Percentiles rank a stretch among this genome's conserved stretches.
phyloP scores from a whole-genome alignment of 2,113 vertebrate genomes.

The Tamias sibiricus region DNA sequence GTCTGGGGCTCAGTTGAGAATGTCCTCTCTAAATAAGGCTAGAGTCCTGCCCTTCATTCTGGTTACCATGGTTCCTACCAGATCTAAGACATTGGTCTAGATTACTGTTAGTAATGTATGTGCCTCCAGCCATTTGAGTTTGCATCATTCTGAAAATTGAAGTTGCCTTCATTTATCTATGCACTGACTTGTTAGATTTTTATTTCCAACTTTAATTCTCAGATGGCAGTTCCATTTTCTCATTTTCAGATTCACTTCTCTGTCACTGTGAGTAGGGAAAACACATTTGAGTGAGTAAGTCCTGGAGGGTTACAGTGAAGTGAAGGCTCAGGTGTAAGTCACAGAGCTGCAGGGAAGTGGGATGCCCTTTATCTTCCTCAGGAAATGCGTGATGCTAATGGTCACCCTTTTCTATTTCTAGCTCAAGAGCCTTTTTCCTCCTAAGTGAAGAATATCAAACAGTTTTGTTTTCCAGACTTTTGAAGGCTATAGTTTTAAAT shows the following conservation, averaged over 20 bases:
- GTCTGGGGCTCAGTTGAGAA: neutral
- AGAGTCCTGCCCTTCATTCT: neutral
- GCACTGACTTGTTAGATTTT: neutral
- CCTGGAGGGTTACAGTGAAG: neutral
- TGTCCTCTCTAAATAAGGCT: neutral
- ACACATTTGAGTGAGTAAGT: conserved; percentile 29
- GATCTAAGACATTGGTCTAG: neutral
- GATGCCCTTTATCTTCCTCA: neutral
- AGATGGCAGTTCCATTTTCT: conserved; percentile 24
- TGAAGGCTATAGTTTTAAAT: neutral
- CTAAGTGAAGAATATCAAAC: neutral
- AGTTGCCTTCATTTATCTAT: neutral
- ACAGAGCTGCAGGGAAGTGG: neutral
- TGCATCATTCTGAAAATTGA: neutral
- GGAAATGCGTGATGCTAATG: neutral
- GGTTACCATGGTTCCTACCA: neutral
- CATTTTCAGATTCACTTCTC: conserved; percentile 5
- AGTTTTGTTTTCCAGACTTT: neutral
- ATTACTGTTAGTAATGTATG: neutral
- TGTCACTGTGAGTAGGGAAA: neutral
- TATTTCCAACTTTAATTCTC: conserved; percentile 50
- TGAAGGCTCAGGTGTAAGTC: neutral
- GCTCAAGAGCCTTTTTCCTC: neutral
- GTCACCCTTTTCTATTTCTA: neutral
- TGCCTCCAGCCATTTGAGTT: neutral